Evolutionary conservation across 1,140 invertebrate genomes (phyloP).

Genomic region (Tenebrio molitor): DNA sequence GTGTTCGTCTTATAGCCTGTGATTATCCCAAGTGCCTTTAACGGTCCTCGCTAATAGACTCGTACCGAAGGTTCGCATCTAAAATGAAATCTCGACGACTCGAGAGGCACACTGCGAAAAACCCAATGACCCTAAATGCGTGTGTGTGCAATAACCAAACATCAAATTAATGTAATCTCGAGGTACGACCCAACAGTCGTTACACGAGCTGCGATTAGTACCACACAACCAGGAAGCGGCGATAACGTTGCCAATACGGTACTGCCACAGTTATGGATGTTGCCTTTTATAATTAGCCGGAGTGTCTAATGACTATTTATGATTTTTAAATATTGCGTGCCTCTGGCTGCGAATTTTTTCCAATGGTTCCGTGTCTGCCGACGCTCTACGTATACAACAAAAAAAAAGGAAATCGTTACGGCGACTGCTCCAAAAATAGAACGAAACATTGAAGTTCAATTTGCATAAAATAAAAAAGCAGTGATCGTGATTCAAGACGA

Average conservation of each 20-base stretch:
- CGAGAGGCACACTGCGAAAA: conserved; percentile 18
- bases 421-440: neutral
- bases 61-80: conserved; percentile 14
- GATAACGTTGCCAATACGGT: conserved; percentile 29
- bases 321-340: conserved; percentile 30
- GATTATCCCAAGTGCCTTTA: conserved; percentile 31
- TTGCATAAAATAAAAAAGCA: no score
- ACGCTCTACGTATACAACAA: neutral
- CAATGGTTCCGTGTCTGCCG: conserved; percentile 1
- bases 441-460: neutral
- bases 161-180: conserved; percentile 36
- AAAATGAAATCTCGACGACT: conserved; percentile 30
- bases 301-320: conserved; percentile 17
- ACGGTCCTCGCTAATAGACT: conserved; percentile 24
- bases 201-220: neutral
- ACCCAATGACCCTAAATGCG: conserved; percentile 11
- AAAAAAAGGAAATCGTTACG: neutral
- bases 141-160: conserved; percentile 26
- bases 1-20: conserved; percentile 21
- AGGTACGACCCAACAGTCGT: conserved; percentile 1
- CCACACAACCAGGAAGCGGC: conserved; percentile 5
- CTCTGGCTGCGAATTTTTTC: conserved; percentile 14
- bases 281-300: conserved; percentile 2
- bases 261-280: conserved; percentile 15
- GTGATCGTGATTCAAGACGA: no score